phyloP scores from a whole-genome alignment of 2,113 vertebrate species.

The Anseranas semipalmata region DNA sequence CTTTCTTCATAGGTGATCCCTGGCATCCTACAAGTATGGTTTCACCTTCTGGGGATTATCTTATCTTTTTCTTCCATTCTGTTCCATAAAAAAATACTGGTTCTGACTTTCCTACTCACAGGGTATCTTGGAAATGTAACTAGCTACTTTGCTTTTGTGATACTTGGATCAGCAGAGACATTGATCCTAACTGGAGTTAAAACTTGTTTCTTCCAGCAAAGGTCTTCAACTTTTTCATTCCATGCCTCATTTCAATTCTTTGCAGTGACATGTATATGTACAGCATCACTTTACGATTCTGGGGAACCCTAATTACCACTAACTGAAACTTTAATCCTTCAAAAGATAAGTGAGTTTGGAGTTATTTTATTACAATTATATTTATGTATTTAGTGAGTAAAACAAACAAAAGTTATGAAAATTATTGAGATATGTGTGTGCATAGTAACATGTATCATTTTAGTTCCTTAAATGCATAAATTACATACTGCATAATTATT shows the following conservation, averaged over 20 bases:
- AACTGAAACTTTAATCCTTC: not conserved
- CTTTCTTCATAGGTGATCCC: too few species aligned
- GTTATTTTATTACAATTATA: not conserved
- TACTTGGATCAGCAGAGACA: not conserved
- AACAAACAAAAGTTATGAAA: not conserved
- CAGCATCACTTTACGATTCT: not conserved
- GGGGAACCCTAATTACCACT: not conserved
- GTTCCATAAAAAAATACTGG: not conserved
- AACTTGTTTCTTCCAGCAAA: not conserved
- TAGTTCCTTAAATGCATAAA: not conserved
- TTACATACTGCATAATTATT: not conserved
- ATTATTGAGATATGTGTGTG: not conserved
- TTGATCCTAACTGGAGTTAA: not conserved
- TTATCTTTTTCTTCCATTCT: not conserved
- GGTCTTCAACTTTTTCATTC: not conserved
- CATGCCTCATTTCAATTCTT: not conserved
- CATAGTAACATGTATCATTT: not conserved
- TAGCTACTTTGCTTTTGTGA: not conserved
- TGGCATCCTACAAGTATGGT: not conserved
- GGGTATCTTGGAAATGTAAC: not conserved
- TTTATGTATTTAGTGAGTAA: not conserved
- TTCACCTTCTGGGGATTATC: not conserved
- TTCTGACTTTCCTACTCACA: not conserved
- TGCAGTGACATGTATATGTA: not conserved
- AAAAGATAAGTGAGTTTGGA: not conserved